Conservation (phyloP, 2,113 vertebrate genomes). For the Vulpes lagopus region DNA sequence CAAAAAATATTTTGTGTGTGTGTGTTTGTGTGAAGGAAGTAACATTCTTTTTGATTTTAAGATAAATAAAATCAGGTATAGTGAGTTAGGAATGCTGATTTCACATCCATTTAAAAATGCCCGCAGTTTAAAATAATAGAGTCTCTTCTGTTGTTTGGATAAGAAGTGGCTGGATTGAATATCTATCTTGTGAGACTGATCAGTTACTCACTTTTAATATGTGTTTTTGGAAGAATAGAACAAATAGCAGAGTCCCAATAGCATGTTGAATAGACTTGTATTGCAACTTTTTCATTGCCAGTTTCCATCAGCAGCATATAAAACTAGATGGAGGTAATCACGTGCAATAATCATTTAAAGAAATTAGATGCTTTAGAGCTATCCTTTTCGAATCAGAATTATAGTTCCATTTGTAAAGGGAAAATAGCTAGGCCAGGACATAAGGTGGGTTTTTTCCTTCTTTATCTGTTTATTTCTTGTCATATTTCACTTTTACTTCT, state of each 20-base stretch:
- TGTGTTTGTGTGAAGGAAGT: not conserved
- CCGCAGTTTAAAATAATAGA: slow-evolving; percentile 1
- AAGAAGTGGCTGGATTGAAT: not conserved
- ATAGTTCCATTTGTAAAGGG: not conserved
- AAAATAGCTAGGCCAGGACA: not conserved
- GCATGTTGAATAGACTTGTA: not conserved
- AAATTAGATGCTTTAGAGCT: slow-evolving; percentile 10
- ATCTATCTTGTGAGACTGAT: not conserved
- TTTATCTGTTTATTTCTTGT: not conserved
- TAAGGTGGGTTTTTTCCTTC: not conserved
- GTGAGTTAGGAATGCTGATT: not conserved
- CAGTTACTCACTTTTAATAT: not conserved
- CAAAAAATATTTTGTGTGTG: not conserved
- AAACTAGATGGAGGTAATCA: not conserved
- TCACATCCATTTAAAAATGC: not conserved
- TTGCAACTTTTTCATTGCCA: not conserved
- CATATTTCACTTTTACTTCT: slow-evolving; percentile 20
- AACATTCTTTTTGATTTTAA: not conserved
- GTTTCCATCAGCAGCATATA: not conserved
- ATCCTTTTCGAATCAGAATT: not conserved
- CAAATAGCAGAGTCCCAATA: not conserved
- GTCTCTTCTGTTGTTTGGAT: not conserved
- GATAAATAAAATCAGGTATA: not conserved
- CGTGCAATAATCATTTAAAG: not conserved
- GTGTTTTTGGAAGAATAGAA: slow-evolving; percentile 18